These are phyloP conservation scores for Melanogrammus aeglefinus DNA, from an alignment of 2,797 vertebrate species.

Conservation along the genomic window DNA sequence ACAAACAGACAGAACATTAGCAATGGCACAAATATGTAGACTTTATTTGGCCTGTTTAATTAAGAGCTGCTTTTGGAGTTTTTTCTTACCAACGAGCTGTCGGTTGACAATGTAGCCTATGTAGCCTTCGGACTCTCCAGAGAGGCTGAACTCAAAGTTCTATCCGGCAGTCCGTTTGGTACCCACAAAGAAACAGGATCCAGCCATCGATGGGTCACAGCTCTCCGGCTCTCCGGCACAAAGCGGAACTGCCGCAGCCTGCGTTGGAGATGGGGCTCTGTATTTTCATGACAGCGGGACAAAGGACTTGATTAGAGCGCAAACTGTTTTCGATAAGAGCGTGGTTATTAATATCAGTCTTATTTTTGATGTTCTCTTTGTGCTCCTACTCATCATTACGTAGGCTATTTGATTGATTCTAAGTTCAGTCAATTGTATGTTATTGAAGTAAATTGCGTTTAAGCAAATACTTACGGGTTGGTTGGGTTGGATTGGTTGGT, in stretches of 20 bases:
- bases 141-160: conserved; percentile 20
- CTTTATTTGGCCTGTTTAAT: neutral
- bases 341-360: no score
- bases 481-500: no score
- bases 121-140: conserved; percentile 42
- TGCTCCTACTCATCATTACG: no score
- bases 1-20: neutral
- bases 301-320: no score
- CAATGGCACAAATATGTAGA: neutral
- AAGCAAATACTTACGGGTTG: no score
- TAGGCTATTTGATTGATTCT: no score
- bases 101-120: neutral
- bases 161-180: accelerated
- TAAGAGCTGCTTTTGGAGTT: no score
- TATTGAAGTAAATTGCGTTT: no score
- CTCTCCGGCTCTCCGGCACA: conserved; percentile 14
- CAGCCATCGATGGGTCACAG: neutral
- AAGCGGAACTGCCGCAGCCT: neutral
- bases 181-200: conserved; percentile 33
- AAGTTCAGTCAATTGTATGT: no score
- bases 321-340: no score
- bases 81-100: neutral
- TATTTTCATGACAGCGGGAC: no score
- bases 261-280: neutral
- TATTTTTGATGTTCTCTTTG: no score